Evolutionary conservation across 2,888 invertebrate genomes (phyloP), one percentile per base, ranked within the genome.

Genomic region (Platycheirus albimanus): DNA sequence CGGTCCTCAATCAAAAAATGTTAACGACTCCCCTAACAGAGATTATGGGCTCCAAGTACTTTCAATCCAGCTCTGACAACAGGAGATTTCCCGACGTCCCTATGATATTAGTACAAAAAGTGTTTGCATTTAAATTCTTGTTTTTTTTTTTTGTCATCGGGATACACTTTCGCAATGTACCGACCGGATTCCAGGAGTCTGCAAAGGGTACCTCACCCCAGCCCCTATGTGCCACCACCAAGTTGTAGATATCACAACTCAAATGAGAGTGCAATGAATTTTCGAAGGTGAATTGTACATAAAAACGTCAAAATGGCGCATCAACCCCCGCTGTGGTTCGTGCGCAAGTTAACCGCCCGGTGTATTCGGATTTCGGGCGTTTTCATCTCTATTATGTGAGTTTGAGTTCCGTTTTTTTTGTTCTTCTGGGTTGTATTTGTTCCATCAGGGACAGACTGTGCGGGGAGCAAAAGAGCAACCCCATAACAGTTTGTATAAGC

Each of bases 271-370:
- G 72, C 51, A 83, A 72, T 83, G 67, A 72, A 66, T 77, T 74
- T 76, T 76, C 11, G 70, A 76, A 76, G 70, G 70, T 49, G 61
- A 72, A 67, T 81, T 74, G 67, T 63, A 63, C 28, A 72, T 38
- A 83, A 81, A 83, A 78, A 58, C 72, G 69, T 67, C 83, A 83
- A 83, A 83, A 83, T 83, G 83, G 83, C 83, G 83, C 83, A 78
- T 74, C 78, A 83, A 72, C 83, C 72, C 69, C 58, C 58, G 61
- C 66, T 72, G 69, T 74, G 64, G 77, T 83, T 83, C 83, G 83
- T 83, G 83, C 83, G 83, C 83, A 83, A 83, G 83, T 74, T 83
- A 83, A 83, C 78, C 83, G 63, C 83, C 61, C 56, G 78, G 72
- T 69, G 49, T 74, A 51, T 63, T 77, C 63, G 71, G 71, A 81